These are phyloP conservation scores for Triplophysa yarkandensis DNA, from an alignment of 2,797 vertebrate genomes.

Conservation along the genomic window DNA sequence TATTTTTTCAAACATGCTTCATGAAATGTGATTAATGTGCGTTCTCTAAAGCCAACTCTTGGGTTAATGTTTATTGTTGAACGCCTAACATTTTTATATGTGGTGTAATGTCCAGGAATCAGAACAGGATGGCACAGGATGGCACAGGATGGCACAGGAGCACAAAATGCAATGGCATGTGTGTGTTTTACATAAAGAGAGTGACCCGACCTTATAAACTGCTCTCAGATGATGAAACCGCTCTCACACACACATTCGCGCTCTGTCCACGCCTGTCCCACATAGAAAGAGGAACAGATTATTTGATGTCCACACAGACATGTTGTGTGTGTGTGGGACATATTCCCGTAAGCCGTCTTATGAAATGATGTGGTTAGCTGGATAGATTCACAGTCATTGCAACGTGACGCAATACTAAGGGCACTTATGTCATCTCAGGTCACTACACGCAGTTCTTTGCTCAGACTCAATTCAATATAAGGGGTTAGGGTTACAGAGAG, in stretches of 20 bases:
- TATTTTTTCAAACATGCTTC: too few species aligned
- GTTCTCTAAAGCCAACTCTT: not conserved
- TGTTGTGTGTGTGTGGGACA: not conserved
- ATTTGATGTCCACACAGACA: not conserved
- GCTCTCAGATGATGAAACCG: constrained; percentile 14
- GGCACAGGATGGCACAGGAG: too few species aligned
- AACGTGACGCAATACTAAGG: not conserved
- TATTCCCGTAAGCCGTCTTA: not conserved
- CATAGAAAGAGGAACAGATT: constrained; percentile 17
- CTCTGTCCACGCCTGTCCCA: not conserved
- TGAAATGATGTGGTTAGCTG: constrained; percentile 8
- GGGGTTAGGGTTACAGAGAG: not conserved
- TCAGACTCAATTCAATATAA: not conserved
- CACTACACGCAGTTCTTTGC: constrained; percentile 51
- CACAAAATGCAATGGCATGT: too few species aligned
- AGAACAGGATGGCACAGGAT: too few species aligned
- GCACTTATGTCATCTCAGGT: not conserved
- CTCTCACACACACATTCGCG: not conserved
- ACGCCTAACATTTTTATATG: not conserved
- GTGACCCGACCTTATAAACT: not conserved
- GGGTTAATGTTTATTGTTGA: too few species aligned
- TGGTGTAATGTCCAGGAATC: not conserved
- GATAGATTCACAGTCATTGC: not conserved
- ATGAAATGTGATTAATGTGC: too few species aligned
- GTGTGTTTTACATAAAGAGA: not conserved